Evolutionary conservation across 2,113 vertebrate genomes (phyloP).

Genomic region (Gnathonemus echidnorhynchus): DNA sequence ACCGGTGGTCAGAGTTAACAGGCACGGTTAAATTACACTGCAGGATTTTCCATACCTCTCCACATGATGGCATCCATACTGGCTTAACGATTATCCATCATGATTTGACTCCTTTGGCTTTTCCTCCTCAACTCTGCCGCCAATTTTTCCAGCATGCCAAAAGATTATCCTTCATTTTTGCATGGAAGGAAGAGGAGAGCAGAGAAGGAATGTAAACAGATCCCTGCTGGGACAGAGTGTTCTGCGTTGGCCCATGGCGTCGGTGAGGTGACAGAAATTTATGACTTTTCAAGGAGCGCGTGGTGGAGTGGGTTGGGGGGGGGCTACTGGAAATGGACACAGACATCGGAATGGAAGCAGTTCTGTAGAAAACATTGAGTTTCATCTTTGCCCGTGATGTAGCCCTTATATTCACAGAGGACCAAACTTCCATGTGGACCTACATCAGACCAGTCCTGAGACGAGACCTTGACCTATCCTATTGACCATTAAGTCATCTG

Average conservation of each 20-base stretch:
- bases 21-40: neutral
- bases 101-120: neutral
- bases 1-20: neutral
- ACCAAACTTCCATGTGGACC: neutral
- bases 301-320: neutral
- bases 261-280: conserved; percentile 1
- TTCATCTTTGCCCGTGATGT: neutral
- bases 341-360: neutral
- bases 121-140: neutral
- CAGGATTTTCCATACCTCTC: neutral
- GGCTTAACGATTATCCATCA: conserved; percentile 12
- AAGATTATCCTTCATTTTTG: conserved; percentile 11
- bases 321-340: neutral
- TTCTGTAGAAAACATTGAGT: neutral
- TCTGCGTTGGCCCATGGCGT: neutral
- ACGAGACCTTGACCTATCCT: neutral
- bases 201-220: conserved; percentile 11
- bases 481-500: neutral
- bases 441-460: neutral
- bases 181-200: neutral
- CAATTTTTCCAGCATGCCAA: neutral
- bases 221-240: conserved; percentile 14
- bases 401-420: neutral
- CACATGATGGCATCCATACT: neutral
- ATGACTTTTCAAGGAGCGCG: neutral